Evolutionary conservation across 2,888 invertebrate species (phyloP), one percentile per base, ranked within the genome.

Genomic region (Drosophila pseudotalamancana): DNA sequence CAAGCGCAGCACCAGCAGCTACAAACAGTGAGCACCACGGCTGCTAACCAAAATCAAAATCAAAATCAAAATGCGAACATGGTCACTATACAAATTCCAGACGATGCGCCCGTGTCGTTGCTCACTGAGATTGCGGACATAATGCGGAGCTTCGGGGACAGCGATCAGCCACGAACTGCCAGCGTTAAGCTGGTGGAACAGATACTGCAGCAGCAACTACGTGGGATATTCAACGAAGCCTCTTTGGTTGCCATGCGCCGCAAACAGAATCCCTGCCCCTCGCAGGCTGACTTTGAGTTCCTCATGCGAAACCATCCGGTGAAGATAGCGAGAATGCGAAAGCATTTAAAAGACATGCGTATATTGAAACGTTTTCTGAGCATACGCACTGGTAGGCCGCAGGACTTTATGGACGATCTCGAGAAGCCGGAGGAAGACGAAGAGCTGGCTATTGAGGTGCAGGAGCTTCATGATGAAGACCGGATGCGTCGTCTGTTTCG

Each of bases 101-200:
- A 89, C 11, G 89, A 90, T 27, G 77, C 80, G 3, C 76, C 87
- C 3, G 89, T 90, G 0, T 89, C 90, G 0, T 50, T 91, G 27
- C 76, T 89, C 0, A 89, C 90, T 0, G 96, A 97, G 92, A 96
- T 97, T 75, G 95, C 95, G 0, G 93, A 94, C 81, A 97, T 97
- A 94, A 96, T 97, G 97, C 96, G 97, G 80, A 97, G 97, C n/a
- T 97, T 97, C 88, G 98, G 98, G 0, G 98, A 98, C 88, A 95
- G 95, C 84, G 94, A 95, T 16, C 94, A 95, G 65, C 97, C 98
- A 0, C 93, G 96, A 35, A 93, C 94, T 0, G 96, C 96, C 39
- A 96, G 97, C 1, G 97, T 97, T 0, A 94, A 94, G 54, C 91
- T 98, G 43, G 95, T 98, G 0, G 97, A 98, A 91, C 95, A 94